A percentile compares a stretch with the other conserved stretches of the same genome.
These are phyloP conservation scores for Meda fulgida DNA, from an alignment of 2,797 vertebrate species.

Conservation along the genomic window DNA sequence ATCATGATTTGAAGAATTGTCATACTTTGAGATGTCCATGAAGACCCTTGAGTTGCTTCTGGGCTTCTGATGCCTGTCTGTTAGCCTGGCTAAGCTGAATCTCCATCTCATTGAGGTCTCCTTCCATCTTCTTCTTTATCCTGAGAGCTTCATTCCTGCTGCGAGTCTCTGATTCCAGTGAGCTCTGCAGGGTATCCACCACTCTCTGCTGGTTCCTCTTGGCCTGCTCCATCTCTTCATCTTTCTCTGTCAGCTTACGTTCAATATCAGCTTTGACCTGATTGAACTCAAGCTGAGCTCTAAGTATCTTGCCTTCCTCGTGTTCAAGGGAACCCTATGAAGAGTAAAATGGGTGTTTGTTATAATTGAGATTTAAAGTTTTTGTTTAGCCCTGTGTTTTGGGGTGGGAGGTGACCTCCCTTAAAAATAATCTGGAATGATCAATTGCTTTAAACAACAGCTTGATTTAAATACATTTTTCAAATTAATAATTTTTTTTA, in stretches of 20 bases:
- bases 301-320: constrained; percentile 74
- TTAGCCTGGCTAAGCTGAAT: constrained; percentile 75
- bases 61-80: constrained; percentile 73
- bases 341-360: background rate
- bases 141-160: constrained; percentile 73
- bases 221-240: constrained; percentile 83
- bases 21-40: constrained; percentile 72
- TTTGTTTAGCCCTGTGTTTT: background rate
- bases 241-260: constrained; percentile 79
- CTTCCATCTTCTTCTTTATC: constrained; percentile 78
- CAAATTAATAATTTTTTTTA: too few species aligned
- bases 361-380: background rate
- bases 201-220: constrained; percentile 81
- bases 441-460: too few species aligned
- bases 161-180: constrained; percentile 70
- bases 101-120: constrained; percentile 83
- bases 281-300: constrained; percentile 75
- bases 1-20: background rate
- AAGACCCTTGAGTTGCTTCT: constrained; percentile 57
- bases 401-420: background rate
- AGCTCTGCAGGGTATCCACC: constrained; percentile 74
- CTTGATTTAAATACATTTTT: too few species aligned
- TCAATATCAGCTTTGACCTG: constrained; percentile 80
- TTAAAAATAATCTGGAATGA: background rate
- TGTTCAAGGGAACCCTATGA: constrained; percentile 73